Conservation (phyloP, 2,797 vertebrate genomes). For the Intellagama lesueurii region DNA sequence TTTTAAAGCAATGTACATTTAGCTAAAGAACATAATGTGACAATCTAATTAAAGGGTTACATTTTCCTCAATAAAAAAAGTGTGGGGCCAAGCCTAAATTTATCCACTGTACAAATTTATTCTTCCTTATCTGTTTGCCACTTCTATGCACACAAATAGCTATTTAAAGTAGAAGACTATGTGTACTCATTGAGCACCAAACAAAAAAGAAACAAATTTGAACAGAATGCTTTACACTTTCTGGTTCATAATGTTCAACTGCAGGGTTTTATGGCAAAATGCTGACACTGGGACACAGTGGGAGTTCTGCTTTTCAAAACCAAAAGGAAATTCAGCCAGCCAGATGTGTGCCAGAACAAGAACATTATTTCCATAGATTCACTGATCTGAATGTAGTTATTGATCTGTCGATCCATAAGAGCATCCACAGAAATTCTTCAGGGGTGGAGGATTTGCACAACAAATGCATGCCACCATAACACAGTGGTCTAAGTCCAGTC, state of each 20-base stretch:
- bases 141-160: not conserved
- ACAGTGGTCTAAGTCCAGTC: too few species aligned
- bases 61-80: slow-evolving; percentile 39
- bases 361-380: slow-evolving; percentile 38
- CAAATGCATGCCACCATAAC: too few species aligned
- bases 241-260: slow-evolving; percentile 40
- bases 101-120: not conserved
- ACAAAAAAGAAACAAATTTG: slow-evolving; percentile 15
- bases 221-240: slow-evolving; percentile 22
- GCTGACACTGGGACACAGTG: slow-evolving; percentile 16
- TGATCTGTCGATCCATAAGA: not conserved
- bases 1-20: slow-evolving; percentile 24
- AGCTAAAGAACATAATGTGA: slow-evolving; percentile 38
- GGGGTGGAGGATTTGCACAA: too few species aligned
- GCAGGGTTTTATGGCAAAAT: slow-evolving; percentile 47
- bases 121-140: slow-evolving; percentile 6
- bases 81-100: not conserved
- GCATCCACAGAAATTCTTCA: not conserved
- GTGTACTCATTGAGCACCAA: not conserved
- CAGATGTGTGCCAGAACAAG: slow-evolving; percentile 22
- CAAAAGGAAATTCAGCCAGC: slow-evolving; percentile 42
- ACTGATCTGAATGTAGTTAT: slow-evolving; percentile 40
- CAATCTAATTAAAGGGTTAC: slow-evolving; percentile 36
- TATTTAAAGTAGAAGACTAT: not conserved
- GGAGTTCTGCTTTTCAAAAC: slow-evolving; percentile 26